phyloP scores from a whole-genome alignment of 53 echinoderm and acorn worm genomes.

The Temnopleurus reevesii region DNA sequence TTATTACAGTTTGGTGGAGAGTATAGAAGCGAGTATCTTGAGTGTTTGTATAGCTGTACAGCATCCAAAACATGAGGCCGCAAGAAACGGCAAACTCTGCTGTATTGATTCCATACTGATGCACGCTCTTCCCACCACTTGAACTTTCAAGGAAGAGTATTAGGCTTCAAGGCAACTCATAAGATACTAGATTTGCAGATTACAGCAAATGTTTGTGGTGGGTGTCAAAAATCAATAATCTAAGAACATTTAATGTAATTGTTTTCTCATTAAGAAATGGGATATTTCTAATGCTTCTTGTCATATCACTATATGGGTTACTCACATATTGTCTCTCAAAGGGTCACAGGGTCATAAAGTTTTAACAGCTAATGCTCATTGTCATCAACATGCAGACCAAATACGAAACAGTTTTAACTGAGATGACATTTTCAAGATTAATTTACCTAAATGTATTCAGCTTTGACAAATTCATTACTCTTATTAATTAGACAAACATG shows the following conservation, averaged over 20 bases:
- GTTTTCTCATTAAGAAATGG: too few species aligned
- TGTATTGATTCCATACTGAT: constrained; percentile 30
- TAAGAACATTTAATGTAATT: neutral
- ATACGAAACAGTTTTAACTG: too few species aligned
- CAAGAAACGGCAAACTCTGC: constrained; percentile 36
- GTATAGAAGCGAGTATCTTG: neutral
- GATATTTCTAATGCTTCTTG: too few species aligned
- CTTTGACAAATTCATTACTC: too few species aligned
- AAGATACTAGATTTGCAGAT: neutral
- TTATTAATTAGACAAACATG: too few species aligned
- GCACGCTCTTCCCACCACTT: constrained; percentile 28
- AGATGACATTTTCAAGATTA: too few species aligned
- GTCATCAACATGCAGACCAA: too few species aligned
- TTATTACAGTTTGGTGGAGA: constrained; percentile 13
- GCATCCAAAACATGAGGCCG: constrained; percentile 34
- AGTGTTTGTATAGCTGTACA: constrained; percentile 50
- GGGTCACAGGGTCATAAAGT: too few species aligned
- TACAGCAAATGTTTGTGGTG: neutral
- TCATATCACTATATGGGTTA: too few species aligned
- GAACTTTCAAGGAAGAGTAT: constrained; percentile 35
- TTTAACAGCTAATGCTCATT: neutral
- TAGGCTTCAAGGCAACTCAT: neutral
- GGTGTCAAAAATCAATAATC: neutral
- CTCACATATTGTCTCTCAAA: neutral
- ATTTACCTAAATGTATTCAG: too few species aligned